Evolutionary conservation across 2,888 invertebrate species (phyloP), one percentile per base, ranked within the genome.

Genomic region (Electrophaes corylata): DNA sequence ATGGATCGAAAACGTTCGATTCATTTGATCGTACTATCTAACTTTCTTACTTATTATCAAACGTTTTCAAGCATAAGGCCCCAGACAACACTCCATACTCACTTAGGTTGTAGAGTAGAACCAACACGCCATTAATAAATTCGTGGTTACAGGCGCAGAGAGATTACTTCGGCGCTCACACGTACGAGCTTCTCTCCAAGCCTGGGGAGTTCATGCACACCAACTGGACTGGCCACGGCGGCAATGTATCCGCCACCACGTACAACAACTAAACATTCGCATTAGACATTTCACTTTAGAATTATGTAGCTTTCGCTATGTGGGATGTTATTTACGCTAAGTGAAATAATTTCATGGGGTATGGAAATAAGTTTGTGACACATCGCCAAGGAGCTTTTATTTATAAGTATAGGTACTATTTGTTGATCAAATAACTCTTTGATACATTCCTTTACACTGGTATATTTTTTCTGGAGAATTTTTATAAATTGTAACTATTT

Each of bases 141-240:
- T 45, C 43, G 37, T 51, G 53, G 44, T 68, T 66, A 0, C 86
- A 95, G 95, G 98, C 99, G 0, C 99, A 99, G 84, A 93, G 99
- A 33, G 99, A 99, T 85, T 99, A 98, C 84, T 99, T 99, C 79
- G 99, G 99, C 1, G 99, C 99, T 0, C 99, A 99, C 84, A 99
- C 99, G 0, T 99, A 99, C 78, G 99, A 99, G 89, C 85, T 98
- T 52, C 86, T 98, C 52, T 93, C 93, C 3, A 91, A 96, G 62
- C 98, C 98, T 41, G 99, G 98, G 3, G 94, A 94, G 70, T 99
- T 96, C 81, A 94, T 97, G 2, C 99, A 99, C 88, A 99, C 99
- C 63, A 99, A 99, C 91, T 99, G 99, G 99, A 99, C 99, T 8
- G 99, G 99, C 11, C 97, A 97, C 72, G 99, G 99, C 26, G 98